A percentile compares a stretch with the other conserved stretches of the same genome.
phyloP scores from a whole-genome alignment of 1,140 invertebrate species.

The Palaemon carinicauda region DNA sequence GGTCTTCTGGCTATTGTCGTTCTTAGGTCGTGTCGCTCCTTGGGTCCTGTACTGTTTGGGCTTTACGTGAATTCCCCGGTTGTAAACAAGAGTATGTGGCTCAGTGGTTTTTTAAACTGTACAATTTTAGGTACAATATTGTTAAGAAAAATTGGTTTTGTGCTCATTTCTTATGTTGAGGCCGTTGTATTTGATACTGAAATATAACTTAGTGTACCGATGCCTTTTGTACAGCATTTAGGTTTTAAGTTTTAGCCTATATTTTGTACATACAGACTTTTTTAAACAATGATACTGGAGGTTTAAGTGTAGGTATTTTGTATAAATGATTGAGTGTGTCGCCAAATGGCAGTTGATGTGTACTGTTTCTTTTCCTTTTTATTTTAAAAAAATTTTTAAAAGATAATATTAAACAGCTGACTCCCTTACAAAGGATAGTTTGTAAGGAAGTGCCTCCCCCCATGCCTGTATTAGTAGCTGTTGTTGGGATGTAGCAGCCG shows the following conservation, averaged over 20 bases:
- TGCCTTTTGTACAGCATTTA: constrained; percentile 60
- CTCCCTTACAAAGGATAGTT: constrained; percentile 52
- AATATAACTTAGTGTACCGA: constrained; percentile 59
- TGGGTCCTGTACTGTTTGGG: constrained; percentile 54
- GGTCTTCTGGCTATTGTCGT: constrained; percentile 16
- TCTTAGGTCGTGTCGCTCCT: constrained; percentile 46
- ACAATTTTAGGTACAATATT: constrained; percentile 58
- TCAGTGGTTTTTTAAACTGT: constrained; percentile 57
- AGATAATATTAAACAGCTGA: constrained; percentile 29
- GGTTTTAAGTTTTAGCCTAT: constrained; percentile 60
- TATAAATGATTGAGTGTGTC: constrained; percentile 57
- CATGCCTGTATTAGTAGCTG: constrained; percentile 38
- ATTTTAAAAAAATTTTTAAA: constrained; percentile 24
- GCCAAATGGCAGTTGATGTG: constrained; percentile 55
- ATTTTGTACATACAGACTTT: constrained; percentile 59
- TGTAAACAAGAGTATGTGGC: constrained; percentile 55
- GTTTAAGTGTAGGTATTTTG: constrained; percentile 58
- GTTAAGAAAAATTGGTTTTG: constrained; percentile 54
- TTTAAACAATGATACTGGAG: constrained; percentile 57
- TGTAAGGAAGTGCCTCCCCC: constrained; percentile 51
- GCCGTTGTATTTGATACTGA: constrained; percentile 58
- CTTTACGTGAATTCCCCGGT: constrained; percentile 56
- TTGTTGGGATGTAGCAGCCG: constrained; percentile 47
- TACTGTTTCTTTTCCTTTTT: constrained; percentile 52
- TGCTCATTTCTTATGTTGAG: constrained; percentile 57